Conservation (phyloP, 2,888 invertebrate species). For the Ernsta delagoae region DNA sequence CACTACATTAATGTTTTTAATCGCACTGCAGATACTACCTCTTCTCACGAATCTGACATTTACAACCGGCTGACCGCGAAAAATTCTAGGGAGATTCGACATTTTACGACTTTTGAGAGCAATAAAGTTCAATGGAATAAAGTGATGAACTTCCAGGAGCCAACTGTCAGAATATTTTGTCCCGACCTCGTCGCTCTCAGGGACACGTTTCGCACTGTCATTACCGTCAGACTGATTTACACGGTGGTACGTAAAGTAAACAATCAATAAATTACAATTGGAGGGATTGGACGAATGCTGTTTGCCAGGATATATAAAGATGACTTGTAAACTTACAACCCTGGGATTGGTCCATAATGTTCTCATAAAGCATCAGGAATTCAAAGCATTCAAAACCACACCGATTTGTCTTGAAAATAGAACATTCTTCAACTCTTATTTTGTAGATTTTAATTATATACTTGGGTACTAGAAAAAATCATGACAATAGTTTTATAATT, state of each 20-base stretch:
- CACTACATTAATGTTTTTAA: not conserved
- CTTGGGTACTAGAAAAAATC: too few species aligned
- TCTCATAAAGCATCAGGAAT: too few species aligned
- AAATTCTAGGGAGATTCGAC: constrained; percentile 59
- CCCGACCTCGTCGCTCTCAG: constrained; percentile 77
- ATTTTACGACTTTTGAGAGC: constrained; percentile 78
- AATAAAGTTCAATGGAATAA: constrained; percentile 80
- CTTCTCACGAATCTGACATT: constrained; percentile 57
- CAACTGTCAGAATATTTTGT: constrained; percentile 77
- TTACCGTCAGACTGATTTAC: constrained; percentile 80
- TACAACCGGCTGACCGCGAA: constrained; percentile 57
- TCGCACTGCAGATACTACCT: constrained; percentile 43
- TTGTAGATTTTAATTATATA: too few species aligned
- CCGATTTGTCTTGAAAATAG: too few species aligned
- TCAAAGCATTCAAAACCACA: too few species aligned
- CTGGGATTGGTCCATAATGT: not conserved
- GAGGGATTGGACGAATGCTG: not conserved
- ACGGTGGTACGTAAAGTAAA: constrained; percentile 63
- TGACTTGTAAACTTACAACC: not conserved
- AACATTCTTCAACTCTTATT: too few species aligned
- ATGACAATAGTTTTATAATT: too few species aligned
- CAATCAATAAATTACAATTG: not conserved
- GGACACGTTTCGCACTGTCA: constrained; percentile 81
- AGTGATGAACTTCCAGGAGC: constrained; percentile 81
- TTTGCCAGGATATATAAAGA: too few species aligned